phyloP scores from a whole-genome alignment of 2,113 vertebrate genomes.

The Brachyistius frenatus region DNA sequence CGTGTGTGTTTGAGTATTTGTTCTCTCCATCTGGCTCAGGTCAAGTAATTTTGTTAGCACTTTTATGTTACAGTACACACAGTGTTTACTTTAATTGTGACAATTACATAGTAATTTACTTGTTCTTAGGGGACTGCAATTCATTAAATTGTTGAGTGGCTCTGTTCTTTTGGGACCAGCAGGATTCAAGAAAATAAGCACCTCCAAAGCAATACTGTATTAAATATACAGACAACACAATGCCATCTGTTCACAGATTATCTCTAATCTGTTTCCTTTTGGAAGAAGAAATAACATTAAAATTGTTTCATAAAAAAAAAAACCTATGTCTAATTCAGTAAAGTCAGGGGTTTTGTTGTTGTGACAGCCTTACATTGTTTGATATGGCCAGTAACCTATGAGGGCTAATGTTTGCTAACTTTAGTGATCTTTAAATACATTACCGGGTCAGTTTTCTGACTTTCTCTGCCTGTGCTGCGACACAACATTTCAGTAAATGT shows the following conservation, averaged over 20 bases:
- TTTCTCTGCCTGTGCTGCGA: too few relatives aligned
- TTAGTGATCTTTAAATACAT: too few relatives aligned
- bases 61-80: slow-evolving; percentile 30
- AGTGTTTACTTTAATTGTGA: slow-evolving; percentile 45
- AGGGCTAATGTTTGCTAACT: too few relatives aligned
- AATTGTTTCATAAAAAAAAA: too few relatives aligned
- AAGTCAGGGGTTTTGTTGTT: too few relatives aligned
- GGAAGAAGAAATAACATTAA: background rate
- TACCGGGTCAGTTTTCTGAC: too few relatives aligned
- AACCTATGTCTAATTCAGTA: too few relatives aligned
- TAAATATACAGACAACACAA: slow-evolving; percentile 14
- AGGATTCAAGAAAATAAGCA: slow-evolving; percentile 32
- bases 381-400: too few relatives aligned
- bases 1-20: background rate
- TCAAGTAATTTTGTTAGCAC: slow-evolving; percentile 6
- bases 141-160: slow-evolving; percentile 36
- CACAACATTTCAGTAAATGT: too few relatives aligned
- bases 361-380: too few relatives aligned
- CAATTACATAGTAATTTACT: slow-evolving; percentile 31
- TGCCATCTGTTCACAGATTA: slow-evolving; percentile 9
- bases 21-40: slow-evolving; percentile 40
- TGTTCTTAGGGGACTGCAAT: slow-evolving; percentile 22
- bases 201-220: background rate
- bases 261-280: background rate
- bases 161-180: slow-evolving; percentile 2